These are phyloP conservation scores for Oxyscelio sp. DNA, from an alignment of 2,888 invertebrate species.

Conservation along the genomic window DNA sequence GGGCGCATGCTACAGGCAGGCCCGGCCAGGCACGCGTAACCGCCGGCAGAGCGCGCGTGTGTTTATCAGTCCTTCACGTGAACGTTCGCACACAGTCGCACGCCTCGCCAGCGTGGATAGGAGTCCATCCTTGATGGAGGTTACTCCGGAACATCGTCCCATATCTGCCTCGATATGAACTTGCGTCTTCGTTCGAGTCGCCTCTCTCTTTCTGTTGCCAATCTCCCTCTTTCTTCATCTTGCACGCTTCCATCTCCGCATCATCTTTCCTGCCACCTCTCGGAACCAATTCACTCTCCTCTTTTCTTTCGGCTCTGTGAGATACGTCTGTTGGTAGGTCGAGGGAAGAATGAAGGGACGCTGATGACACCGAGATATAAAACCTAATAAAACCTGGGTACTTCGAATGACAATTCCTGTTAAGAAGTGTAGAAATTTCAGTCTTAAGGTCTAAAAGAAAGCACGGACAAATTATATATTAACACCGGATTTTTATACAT, in stretches of 20 bases:
- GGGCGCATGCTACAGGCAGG: constrained; percentile 73
- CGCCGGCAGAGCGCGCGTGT: too few relatives aligned
- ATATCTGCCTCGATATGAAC: constrained; percentile 87
- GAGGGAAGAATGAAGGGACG: constrained; percentile 3
- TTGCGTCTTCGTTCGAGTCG: constrained; percentile 84
- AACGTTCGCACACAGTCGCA: constrained; percentile 36
- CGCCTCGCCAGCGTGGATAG: constrained; percentile 71
- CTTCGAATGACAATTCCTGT: too few relatives aligned
- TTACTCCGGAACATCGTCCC: constrained; percentile 88
- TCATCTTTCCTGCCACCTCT: constrained; percentile 57
- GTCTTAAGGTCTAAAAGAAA: too few relatives aligned
- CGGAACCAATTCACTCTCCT: constrained; percentile 60
- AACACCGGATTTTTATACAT: too few relatives aligned
- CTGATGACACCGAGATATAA: too few relatives aligned
- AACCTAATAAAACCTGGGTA: too few relatives aligned
- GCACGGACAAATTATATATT: too few relatives aligned
- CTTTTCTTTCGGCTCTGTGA: constrained; percentile 31
- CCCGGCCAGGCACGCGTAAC: constrained; percentile 51
- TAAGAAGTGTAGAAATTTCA: too few relatives aligned
- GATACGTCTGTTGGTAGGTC: constrained; percentile 17
- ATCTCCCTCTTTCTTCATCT: constrained; percentile 45
- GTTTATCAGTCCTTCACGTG: too few relatives aligned
- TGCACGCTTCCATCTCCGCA: constrained; percentile 65
- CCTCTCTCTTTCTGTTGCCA: constrained; percentile 67
- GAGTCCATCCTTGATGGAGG: constrained; percentile 88